Conservation (phyloP, 1,140 invertebrate species). For the Rhopalosiphum maidis region DNA sequence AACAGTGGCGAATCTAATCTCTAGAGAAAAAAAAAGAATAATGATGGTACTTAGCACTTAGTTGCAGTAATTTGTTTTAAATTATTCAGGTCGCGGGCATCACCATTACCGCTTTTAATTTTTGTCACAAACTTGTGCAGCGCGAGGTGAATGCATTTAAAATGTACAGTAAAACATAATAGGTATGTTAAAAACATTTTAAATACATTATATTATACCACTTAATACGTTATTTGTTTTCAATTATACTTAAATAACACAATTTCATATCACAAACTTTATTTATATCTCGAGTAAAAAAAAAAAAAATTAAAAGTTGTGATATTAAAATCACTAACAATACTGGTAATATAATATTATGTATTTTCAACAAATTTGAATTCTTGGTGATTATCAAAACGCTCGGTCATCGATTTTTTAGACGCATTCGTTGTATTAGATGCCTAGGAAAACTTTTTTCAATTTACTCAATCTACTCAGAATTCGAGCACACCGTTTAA, state of each 20-base stretch:
- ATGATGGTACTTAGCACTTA: neutral
- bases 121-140: neutral
- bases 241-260: neutral
- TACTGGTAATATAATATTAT: neutral
- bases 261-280: neutral
- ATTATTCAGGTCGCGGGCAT: neutral
- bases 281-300: neutral
- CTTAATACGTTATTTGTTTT: neutral
- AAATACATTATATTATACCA: neutral
- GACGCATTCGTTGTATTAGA: neutral
- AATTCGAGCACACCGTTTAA: neutral
- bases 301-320: neutral
- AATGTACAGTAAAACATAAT: neutral
- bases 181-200: neutral
- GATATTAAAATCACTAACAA: neutral
- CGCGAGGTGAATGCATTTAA: neutral
- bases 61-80: neutral
- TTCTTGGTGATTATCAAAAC: neutral
- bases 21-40: neutral
- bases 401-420: neutral
- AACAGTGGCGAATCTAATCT: slow-evolving; percentile 3
- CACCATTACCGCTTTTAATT: neutral
- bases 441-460: neutral
- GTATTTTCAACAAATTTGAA: neutral
- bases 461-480: neutral